Evolutionary conservation across 2,113 vertebrate species (phyloP).

Genomic region (Thinocorus orbignyianus): DNA sequence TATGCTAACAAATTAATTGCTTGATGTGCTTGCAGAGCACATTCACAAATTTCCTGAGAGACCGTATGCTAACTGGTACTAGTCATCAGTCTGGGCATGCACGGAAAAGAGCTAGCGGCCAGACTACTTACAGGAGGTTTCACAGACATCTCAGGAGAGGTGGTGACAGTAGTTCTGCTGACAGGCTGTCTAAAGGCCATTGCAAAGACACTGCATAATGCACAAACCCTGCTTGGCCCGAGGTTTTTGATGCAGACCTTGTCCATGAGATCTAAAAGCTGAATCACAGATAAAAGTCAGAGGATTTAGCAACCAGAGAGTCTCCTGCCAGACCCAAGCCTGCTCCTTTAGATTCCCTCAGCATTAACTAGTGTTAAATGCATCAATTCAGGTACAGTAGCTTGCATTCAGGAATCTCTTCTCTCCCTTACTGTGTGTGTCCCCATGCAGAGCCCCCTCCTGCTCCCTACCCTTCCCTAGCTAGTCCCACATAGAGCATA

Average conservation of each 20-base stretch:
- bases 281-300: neutral
- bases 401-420: neutral
- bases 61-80: fast-evolving
- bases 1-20: neutral
- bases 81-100: neutral
- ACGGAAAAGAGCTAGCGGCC: neutral
- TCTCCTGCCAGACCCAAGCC: neutral
- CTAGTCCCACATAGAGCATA: neutral
- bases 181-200: neutral
- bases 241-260: neutral
- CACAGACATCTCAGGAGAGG: neutral
- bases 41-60: neutral
- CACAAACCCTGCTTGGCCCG: neutral
- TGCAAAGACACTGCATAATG: neutral
- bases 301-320: neutral
- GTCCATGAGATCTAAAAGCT: neutral
- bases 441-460: neutral
- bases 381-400: neutral
- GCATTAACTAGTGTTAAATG: neutral
- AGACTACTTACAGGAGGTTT: neutral
- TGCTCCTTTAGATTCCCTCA: neutral
- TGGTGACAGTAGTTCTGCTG: neutral
- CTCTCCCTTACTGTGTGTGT: neutral
- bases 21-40: neutral
- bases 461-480: neutral